Percentiles rank a stretch among this genome's conserved stretches.
Conservation (phyloP, 2,113 vertebrate species). For the Camelus dromedarius region DNA sequence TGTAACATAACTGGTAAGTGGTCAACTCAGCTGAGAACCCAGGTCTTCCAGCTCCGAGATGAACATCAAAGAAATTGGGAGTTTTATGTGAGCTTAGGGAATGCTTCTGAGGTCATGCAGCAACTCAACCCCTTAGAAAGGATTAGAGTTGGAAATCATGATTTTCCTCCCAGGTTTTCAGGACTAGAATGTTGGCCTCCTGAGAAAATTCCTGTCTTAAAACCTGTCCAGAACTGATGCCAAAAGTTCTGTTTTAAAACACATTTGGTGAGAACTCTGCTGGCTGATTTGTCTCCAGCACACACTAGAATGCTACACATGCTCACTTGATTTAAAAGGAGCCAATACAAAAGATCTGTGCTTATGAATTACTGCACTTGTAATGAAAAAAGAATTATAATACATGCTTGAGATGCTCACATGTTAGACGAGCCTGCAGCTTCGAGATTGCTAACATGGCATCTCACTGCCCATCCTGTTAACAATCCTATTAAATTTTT, state of each 20-base stretch:
- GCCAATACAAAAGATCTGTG: conserved; percentile 83
- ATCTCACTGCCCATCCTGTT: conserved; percentile 79
- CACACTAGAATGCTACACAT: conserved; percentile 61
- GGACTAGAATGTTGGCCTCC: conserved; percentile 27
- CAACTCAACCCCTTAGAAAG: background rate
- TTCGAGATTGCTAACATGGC: conserved; percentile 78
- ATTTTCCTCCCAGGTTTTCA: conserved; percentile 46
- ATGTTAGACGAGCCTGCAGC: conserved; percentile 60
- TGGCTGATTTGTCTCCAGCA: conserved; percentile 22
- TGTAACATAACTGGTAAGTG: background rate
- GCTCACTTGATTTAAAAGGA: conserved; percentile 81
- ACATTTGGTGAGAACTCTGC: conserved; percentile 10
- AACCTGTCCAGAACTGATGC: conserved; percentile 50
- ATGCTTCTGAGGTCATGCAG: background rate
- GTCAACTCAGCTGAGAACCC: background rate
- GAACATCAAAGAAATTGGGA: background rate
- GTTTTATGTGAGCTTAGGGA: background rate
- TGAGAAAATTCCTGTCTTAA: conserved; percentile 65
- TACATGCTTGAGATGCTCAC: conserved; percentile 79
- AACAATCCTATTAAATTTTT: conserved; percentile 82
- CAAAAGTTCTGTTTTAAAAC: conserved; percentile 76
- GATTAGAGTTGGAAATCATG: conserved; percentile 22
- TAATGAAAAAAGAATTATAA: conserved; percentile 84
- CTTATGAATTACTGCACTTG: conserved; percentile 81
- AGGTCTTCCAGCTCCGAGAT: background rate